Percentiles rank a stretch among this genome's conserved stretches.
Evolutionary conservation across 2,888 invertebrate genomes (phyloP).

Genomic region (Agriopis marginaria): DNA sequence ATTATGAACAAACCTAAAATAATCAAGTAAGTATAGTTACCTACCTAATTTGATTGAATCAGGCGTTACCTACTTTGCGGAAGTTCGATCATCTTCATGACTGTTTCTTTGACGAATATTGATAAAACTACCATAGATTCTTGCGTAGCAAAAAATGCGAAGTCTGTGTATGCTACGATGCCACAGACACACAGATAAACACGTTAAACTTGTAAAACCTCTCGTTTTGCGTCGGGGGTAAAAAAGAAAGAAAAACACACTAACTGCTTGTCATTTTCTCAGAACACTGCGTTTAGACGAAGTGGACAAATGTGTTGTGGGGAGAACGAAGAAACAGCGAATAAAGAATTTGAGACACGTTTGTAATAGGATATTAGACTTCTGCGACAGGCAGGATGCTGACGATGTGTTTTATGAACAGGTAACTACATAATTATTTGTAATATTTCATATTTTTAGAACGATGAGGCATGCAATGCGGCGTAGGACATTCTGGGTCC

Average conservation of each 20-base stretch:
- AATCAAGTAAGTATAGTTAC: slow-evolving; percentile 61
- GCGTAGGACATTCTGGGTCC: too few species aligned
- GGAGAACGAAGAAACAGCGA: slow-evolving; percentile 68
- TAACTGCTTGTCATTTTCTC: slow-evolving; percentile 26
- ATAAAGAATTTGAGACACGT: slow-evolving; percentile 69
- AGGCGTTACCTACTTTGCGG: too few species aligned
- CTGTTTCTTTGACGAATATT: too few species aligned
- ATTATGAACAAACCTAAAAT: slow-evolving; percentile 70
- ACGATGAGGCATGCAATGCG: too few species aligned
- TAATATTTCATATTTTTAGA: neutral
- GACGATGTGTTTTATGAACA: slow-evolving; percentile 64
- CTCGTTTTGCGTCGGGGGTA: too few species aligned
- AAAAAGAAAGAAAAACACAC: neutral
- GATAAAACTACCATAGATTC: too few species aligned
- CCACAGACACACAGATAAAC: too few species aligned
- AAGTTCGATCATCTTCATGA: too few species aligned
- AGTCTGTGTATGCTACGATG: too few species aligned
- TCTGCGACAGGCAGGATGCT: slow-evolving; percentile 72
- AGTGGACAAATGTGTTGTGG: slow-evolving; percentile 57
- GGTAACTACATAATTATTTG: slow-evolving; percentile 48
- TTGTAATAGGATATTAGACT: slow-evolving; percentile 73
- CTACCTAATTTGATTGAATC: too few species aligned
- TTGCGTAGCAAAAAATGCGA: too few species aligned
- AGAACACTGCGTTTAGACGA: slow-evolving; percentile 71
- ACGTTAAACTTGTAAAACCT: too few species aligned